These are phyloP conservation scores for Luperina nickerlii DNA, from an alignment of 2,888 invertebrate genomes.

Conservation along the genomic window DNA sequence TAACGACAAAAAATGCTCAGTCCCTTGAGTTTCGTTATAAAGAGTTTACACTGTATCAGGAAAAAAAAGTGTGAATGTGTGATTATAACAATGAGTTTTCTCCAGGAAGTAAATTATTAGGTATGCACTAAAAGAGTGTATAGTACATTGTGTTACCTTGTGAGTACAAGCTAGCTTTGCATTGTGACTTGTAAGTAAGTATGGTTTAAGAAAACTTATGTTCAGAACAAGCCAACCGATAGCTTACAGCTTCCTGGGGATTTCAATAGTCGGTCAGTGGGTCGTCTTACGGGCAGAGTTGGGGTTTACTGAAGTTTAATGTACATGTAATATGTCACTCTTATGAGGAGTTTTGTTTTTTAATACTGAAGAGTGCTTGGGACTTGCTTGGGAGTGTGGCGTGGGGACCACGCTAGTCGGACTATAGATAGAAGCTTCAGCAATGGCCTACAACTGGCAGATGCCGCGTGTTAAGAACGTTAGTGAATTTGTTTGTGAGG, in stretches of 20 bases:
- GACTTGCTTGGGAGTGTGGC: not conserved
- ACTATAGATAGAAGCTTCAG: not conserved
- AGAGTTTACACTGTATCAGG: too few species aligned
- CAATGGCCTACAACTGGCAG: not conserved
- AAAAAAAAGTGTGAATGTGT: too few species aligned
- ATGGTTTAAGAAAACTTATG: not conserved
- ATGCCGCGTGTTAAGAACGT: not conserved
- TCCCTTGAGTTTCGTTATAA: too few species aligned
- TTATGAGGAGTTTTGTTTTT: not conserved
- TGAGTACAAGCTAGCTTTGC: not conserved
- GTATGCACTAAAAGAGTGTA: not conserved
- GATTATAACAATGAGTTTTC: too few species aligned
- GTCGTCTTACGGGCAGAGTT: too few species aligned
- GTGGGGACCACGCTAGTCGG: not conserved
- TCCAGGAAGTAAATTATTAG: not conserved
- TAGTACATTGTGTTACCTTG: not conserved
- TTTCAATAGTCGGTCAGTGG: not conserved
- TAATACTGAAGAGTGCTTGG: not conserved
- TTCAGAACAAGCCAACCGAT: not conserved
- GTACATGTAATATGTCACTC: not conserved
- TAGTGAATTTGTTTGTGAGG: not conserved
- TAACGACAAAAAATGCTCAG: too few species aligned
- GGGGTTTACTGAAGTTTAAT: not conserved
- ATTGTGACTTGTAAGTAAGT: not conserved
- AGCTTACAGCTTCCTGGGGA: not conserved